Evolutionary conservation across 2,797 vertebrate genomes (phyloP).

Genomic region (Scleropages formosus): DNA sequence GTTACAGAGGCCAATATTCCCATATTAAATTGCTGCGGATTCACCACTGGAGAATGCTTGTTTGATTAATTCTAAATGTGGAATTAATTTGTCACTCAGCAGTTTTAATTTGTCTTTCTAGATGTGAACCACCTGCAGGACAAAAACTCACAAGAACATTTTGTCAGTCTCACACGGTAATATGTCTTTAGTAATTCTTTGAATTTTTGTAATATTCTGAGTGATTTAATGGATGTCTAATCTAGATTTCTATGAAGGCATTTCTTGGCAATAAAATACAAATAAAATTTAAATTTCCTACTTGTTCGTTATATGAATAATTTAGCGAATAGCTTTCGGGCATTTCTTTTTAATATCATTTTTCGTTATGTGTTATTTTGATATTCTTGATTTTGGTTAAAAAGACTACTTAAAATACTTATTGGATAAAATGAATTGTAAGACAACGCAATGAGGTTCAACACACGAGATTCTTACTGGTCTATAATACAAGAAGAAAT

Average conservation of each 20-base stretch:
- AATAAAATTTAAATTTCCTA: too few relatives aligned
- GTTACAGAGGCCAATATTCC: neutral
- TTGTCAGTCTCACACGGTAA: too few relatives aligned
- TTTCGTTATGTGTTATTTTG: too few relatives aligned
- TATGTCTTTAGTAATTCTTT: neutral
- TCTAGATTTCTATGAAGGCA: constrained; percentile 8
- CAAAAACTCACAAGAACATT: constrained; percentile 11
- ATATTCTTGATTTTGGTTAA: too few relatives aligned
- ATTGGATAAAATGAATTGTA: too few relatives aligned
- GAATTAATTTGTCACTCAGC: constrained; percentile 22
- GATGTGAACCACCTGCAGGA: constrained; percentile 8
- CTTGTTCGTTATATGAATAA: too few relatives aligned
- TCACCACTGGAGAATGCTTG: constrained; percentile 7
- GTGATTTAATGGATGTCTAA: neutral
- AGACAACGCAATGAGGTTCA: too few relatives aligned
- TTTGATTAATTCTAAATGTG: constrained; percentile 10
- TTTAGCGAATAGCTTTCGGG: neutral
- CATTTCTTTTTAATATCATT: neutral
- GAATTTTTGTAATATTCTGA: constrained; percentile 7
- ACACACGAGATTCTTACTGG: too few relatives aligned
- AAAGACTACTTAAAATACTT: too few relatives aligned
- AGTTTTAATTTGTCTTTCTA: constrained; percentile 26
- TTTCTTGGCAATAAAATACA: constrained; percentile 19
- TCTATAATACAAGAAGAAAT: too few relatives aligned
- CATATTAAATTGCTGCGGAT: neutral